A percentile compares a stretch with the other conserved stretches of the same genome.
Evolutionary conservation across 2,113 vertebrate species (phyloP).

Genomic region (Thalassarche chlororhynchos): DNA sequence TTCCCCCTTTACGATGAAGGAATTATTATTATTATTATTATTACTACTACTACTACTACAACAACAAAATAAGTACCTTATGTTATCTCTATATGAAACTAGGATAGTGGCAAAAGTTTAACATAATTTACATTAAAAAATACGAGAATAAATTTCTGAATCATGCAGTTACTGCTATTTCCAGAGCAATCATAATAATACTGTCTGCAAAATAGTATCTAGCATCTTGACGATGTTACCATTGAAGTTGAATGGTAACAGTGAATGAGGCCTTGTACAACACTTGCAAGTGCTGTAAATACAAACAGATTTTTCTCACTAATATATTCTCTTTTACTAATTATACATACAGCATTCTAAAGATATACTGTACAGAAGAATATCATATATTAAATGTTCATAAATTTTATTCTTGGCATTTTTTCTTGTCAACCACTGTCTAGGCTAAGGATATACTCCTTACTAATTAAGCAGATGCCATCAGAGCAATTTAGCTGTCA

Average conservation of each 20-base stretch:
- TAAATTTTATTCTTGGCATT: not conserved
- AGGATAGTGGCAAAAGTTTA: not conserved
- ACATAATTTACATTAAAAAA: not conserved
- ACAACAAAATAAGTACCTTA: not conserved
- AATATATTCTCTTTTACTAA: not conserved
- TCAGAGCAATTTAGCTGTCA: not conserved
- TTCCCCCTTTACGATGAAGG: not conserved
- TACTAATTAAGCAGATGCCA: not conserved
- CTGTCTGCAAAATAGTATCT: not conserved
- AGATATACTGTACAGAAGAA: not conserved
- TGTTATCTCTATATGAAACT: not conserved
- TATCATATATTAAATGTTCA: not conserved
- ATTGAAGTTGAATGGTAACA: not conserved
- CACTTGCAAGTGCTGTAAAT: not conserved
- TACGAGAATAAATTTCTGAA: not conserved
- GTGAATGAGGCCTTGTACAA: not conserved
- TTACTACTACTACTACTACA: too few species aligned
- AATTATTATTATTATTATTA: not conserved
- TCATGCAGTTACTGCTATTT: not conserved
- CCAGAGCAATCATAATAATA: not conserved
- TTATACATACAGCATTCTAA: not conserved
- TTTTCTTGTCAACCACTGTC: not conserved
- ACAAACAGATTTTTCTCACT: not conserved
- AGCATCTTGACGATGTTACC: not conserved
- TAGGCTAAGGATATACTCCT: not conserved